Conservation (phyloP, 2,113 vertebrate genomes). For the Leucoraja erinaceus region DNA sequence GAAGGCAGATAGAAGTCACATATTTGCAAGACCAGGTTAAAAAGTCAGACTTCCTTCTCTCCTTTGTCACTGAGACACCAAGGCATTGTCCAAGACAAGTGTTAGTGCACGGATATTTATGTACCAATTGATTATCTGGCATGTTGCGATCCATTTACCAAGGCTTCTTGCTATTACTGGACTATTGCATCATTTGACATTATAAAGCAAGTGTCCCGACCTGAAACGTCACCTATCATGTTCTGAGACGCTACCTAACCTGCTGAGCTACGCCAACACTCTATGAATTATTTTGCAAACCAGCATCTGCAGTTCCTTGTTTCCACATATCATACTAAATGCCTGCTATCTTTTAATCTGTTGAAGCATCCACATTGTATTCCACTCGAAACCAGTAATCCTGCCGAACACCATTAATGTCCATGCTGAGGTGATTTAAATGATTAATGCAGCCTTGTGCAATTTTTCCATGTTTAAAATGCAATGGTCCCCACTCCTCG, state of each 20-base stretch:
- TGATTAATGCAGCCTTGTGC: neutral
- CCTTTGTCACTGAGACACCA: neutral
- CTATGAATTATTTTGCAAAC: no score
- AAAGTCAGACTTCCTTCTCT: no score
- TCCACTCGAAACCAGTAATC: neutral
- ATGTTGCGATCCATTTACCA: neutral
- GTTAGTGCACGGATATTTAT: neutral
- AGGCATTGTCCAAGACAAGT: neutral
- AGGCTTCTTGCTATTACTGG: neutral
- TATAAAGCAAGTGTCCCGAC: neutral
- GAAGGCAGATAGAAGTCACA: no score
- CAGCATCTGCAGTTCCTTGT: no score
- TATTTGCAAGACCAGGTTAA: no score
- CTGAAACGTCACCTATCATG: no score
- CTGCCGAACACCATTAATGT: neutral
- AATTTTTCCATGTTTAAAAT: neutral
- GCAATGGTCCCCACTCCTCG: neutral
- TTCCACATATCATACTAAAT: neutral
- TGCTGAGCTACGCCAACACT: no score
- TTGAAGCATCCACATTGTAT: neutral
- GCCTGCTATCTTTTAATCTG: no score
- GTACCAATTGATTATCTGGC: neutral
- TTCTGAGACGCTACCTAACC: no score
- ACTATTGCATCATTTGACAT: neutral
- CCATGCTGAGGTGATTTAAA: neutral